Percentiles rank a stretch among this genome's conserved stretches.
These are phyloP conservation scores for Dynastes grantii DNA, from an alignment of 2,888 invertebrate species.

Conservation along the genomic window DNA sequence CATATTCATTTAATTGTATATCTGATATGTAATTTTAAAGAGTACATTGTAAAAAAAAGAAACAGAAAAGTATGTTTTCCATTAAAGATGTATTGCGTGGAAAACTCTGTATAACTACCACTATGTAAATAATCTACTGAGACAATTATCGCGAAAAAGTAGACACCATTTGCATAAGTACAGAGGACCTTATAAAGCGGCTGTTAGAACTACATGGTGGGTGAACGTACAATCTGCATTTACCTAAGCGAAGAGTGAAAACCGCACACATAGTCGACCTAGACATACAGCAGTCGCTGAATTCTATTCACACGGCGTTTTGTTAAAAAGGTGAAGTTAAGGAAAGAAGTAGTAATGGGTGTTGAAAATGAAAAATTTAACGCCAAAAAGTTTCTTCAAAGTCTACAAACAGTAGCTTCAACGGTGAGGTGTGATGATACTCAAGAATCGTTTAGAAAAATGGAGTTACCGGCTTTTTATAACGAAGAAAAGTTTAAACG, in stretches of 20 bases:
- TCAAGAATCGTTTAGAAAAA: conserved; percentile 68
- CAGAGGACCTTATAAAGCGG: not conserved
- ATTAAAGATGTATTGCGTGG: no score
- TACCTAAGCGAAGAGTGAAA: not conserved
- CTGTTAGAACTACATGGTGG: conserved; percentile 3
- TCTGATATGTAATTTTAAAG: no score
- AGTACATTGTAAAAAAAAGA: no score
- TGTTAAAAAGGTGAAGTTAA: not conserved
- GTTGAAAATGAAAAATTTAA: not conserved
- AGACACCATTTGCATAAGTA: not conserved
- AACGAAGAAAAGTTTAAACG: conserved; percentile 78
- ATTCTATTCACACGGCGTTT: not conserved
- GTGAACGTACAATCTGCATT: not conserved
- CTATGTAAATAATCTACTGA: no score
- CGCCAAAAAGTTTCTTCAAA: conserved; percentile 33
- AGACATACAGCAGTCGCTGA: not conserved
- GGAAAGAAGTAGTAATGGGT: not conserved
- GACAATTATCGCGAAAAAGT: not conserved
- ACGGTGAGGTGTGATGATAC: conserved; percentile 72
- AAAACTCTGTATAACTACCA: no score
- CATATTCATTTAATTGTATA: no score
- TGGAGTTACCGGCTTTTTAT: conserved; percentile 79
- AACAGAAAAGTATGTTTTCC: no score
- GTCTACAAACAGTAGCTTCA: conserved; percentile 69
- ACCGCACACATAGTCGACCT: not conserved